Percentiles rank a stretch among this genome's conserved stretches.
phyloP scores from a whole-genome alignment of 2,113 vertebrate genomes.

The Eonycteris spelaea region DNA sequence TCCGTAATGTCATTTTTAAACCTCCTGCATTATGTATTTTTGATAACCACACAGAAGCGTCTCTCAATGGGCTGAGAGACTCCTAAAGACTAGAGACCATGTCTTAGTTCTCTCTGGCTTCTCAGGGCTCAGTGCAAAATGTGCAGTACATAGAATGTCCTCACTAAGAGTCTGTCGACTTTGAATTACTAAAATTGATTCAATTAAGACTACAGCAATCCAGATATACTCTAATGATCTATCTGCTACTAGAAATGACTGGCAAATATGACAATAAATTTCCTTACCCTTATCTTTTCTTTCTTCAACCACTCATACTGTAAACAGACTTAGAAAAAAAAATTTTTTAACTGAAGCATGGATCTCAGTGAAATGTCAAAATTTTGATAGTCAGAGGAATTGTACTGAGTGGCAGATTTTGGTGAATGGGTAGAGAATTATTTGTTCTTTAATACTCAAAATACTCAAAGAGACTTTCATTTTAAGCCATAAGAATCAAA shows the following conservation, averaged over 20 bases:
- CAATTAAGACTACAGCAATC: background rate
- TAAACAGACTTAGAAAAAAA: background rate
- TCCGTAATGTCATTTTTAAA: background rate
- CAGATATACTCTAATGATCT: background rate
- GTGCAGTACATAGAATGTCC: background rate
- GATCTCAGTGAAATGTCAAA: background rate
- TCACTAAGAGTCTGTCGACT: background rate
- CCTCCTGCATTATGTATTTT: background rate
- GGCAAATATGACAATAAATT: background rate
- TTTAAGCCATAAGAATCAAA: constrained; percentile 8
- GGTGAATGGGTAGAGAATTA: background rate
- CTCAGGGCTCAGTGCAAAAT: background rate
- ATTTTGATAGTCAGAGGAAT: constrained; percentile 3
- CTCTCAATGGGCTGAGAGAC: background rate
- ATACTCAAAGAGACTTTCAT: constrained; percentile 13
- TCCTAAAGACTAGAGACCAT: background rate
- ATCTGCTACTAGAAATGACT: background rate
- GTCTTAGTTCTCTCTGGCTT: background rate
- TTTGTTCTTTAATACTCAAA: background rate
- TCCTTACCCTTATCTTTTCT: background rate
- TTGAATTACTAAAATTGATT: constrained; percentile 7
- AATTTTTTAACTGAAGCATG: background rate
- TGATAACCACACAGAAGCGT: background rate
- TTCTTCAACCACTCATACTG: background rate
- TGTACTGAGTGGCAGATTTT: background rate